Evolutionary conservation across 2,113 vertebrate species (phyloP).

Genomic region (Pseudolaguvia tuberculata): DNA sequence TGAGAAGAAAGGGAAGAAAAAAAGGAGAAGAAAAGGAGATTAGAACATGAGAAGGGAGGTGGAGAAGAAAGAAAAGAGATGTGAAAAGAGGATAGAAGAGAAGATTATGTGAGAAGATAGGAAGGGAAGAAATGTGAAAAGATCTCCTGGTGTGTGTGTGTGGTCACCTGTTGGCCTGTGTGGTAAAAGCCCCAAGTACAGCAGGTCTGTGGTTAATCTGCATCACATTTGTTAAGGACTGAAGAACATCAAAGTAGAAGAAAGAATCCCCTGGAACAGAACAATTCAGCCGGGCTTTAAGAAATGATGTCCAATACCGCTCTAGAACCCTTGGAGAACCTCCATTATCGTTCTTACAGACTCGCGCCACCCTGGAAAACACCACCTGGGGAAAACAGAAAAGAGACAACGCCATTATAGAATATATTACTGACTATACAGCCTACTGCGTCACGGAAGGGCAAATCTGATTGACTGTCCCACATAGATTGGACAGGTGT

Average conservation of each 20-base stretch:
- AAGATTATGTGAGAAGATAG: too few species aligned
- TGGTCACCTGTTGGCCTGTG: constrained; percentile 85
- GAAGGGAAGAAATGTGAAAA: neutral
- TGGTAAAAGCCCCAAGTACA: constrained; percentile 86
- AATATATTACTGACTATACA: neutral
- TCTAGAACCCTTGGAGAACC: constrained; percentile 89
- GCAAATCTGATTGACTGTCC: neutral
- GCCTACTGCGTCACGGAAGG: neutral
- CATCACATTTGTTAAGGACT: constrained; percentile 76
- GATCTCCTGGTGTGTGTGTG: neutral
- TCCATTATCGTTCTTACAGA: constrained; percentile 92
- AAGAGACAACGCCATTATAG: neutral
- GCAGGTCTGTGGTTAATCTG: constrained; percentile 77
- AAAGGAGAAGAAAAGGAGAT: neutral
- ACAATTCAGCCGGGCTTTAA: constrained; percentile 91
- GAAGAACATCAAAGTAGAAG: constrained; percentile 93
- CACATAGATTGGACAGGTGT: neutral
- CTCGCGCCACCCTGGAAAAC: constrained; percentile 87
- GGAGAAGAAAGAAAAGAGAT: too few species aligned
- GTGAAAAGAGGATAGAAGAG: too few species aligned
- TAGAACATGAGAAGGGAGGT: too few species aligned
- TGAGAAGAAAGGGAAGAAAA: too few species aligned
- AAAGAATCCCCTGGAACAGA: constrained; percentile 83
- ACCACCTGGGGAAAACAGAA: constrained; percentile 70
- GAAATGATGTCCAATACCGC: constrained; percentile 93